Conservation (phyloP, 2,113 vertebrate genomes). For the zebrafish (Danio rerio) region DNA sequence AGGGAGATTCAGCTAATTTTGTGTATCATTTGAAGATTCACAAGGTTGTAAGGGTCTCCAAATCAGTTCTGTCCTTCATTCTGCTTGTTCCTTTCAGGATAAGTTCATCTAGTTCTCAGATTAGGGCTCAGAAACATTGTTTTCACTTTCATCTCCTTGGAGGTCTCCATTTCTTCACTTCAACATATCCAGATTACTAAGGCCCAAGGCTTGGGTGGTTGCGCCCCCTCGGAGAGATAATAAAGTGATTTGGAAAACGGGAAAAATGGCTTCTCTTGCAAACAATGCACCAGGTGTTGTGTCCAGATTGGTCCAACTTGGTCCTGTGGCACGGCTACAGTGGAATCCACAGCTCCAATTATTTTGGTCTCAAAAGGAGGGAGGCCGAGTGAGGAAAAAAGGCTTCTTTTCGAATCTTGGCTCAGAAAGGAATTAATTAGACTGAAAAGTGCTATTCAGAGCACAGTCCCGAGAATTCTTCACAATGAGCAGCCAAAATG, state of each 20-base stretch:
- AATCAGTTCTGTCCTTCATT: not conserved
- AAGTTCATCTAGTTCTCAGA: slow-evolving; percentile 11
- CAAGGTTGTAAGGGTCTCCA: not conserved
- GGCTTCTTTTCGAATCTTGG: slow-evolving; percentile 55
- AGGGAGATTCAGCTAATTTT: slow-evolving; percentile 22
- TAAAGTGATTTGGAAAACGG: slow-evolving; percentile 28
- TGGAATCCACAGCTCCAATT: slow-evolving; percentile 61
- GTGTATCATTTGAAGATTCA: not conserved
- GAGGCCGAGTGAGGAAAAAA: slow-evolving; percentile 44
- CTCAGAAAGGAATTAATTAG: slow-evolving; percentile 63
- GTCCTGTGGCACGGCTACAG: slow-evolving; percentile 52
- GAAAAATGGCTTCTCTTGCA: slow-evolving; percentile 37
- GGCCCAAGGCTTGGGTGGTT: slow-evolving; percentile 52
- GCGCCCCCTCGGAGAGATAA: slow-evolving; percentile 39
- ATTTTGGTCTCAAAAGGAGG: slow-evolving; percentile 62
- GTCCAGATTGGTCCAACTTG: slow-evolving; percentile 50
- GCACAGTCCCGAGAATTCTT: slow-evolving; percentile 57
- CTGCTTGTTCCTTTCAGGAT: not conserved
- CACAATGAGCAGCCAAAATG: slow-evolving; percentile 53
- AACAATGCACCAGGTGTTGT: slow-evolving; percentile 59
- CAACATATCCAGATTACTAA: slow-evolving; percentile 38
- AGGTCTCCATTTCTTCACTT: slow-evolving; percentile 28
- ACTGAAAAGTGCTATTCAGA: slow-evolving; percentile 65
- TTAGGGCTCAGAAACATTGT: slow-evolving; percentile 20
- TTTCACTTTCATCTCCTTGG: slow-evolving; percentile 48